Percentiles rank a stretch among this genome's conserved stretches.
Conservation (phyloP, 1,140 invertebrate genomes). For the Rhagoletis pomonella region DNA sequence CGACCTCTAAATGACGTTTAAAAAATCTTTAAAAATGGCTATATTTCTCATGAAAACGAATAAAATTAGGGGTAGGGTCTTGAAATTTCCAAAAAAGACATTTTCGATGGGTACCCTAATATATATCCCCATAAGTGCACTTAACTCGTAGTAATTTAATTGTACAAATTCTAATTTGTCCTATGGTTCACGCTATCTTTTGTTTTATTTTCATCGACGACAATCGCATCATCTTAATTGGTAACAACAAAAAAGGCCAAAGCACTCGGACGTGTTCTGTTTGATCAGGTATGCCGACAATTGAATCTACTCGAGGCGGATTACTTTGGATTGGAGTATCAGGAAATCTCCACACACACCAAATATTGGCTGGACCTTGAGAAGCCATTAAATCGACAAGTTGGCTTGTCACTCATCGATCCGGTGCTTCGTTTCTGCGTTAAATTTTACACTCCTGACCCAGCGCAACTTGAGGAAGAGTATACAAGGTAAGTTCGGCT, state of each 20-base stretch:
- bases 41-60: too few species aligned
- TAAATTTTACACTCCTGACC: constrained; percentile 99
- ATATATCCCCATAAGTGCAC: too few species aligned
- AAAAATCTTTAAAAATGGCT: too few species aligned
- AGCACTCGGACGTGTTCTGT: constrained; percentile 92
- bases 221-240: not conserved
- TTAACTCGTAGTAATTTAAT: not conserved
- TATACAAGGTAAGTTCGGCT: constrained; percentile 83
- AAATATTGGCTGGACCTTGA: constrained; percentile 99
- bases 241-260: constrained; percentile 83
- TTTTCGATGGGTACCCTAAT: too few species aligned
- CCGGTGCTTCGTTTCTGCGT: constrained; percentile 92
- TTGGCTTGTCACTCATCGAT: constrained; percentile 91
- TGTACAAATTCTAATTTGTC: not conserved
- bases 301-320: constrained; percentile 96
- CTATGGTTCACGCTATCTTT: not conserved
- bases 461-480: constrained; percentile 97
- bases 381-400: constrained; percentile 95
- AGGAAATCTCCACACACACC: constrained; percentile 82
- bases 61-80: too few species aligned
- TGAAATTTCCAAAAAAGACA: too few species aligned
- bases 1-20: too few species aligned
- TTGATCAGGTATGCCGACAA: constrained; percentile 97
- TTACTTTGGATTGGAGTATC: constrained; percentile 98
- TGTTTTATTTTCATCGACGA: not conserved